Evolutionary conservation across 2,797 vertebrate genomes (phyloP), one percentile per base, ranked within the genome.

Genomic region (Balearica regulorum): DNA sequence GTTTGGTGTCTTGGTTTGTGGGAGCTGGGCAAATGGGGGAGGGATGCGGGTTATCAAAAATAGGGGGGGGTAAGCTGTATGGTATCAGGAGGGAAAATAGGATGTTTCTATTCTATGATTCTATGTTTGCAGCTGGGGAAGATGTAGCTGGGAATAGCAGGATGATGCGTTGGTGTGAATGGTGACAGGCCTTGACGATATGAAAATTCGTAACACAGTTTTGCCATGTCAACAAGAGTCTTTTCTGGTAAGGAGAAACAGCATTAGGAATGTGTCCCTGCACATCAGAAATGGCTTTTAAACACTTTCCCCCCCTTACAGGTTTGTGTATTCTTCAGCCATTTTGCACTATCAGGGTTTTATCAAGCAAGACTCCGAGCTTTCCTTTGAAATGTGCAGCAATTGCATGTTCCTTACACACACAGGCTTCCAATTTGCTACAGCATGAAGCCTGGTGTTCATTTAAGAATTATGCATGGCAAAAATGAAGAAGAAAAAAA

Each of bases 161-260:
- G 15, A 49, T 55, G 33, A 43, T 31, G 24, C 4, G 3, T 39
- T 29, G 21, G 5, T 55, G 19, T 51, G 62, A 78, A 81, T 31
- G 9, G 29, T 65, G 72, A 39, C 0, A 1, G 17, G 35, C 16
- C 43, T n/a, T 39, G 29, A 31, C 0, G 0, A 16, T 29, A 39
- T 13, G 29, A 88, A 93, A 91, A 90, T 79, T 71, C 16, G 5
- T 11, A 66, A 73, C 0, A 2, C 4, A 26, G 3, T 61, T 72
- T 81, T 86, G 54, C 54, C 19, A 22, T 65, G 24, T 51, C 33
- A 90, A 14, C 18, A 68, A 24, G 5, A 57, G 4, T 20, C 16
- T 90, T 76, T 72, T 7, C 18, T 41, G 44, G 6, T n/a, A 58
- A 72, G 19, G 58, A 84, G 37, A 76, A 79, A 55, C 1, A 61